phyloP scores from a whole-genome alignment of 2,113 vertebrate species.

The Abramis brama region DNA sequence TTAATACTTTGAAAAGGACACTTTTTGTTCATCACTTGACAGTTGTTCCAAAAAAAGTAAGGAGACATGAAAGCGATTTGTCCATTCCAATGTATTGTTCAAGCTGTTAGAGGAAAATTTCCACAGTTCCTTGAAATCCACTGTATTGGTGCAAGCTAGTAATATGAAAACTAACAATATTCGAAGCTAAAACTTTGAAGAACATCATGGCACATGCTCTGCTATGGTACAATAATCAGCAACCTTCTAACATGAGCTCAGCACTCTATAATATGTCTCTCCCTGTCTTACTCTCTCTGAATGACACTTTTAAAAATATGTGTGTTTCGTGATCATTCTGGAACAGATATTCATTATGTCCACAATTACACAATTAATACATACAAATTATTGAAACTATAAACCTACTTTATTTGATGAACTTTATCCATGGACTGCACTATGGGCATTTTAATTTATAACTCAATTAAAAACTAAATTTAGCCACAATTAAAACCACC shows the following conservation, averaged over 20 bases:
- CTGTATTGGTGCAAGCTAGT: background rate
- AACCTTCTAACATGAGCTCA: background rate
- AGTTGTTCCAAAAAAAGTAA: background rate
- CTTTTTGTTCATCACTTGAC: slow-evolving; percentile 14
- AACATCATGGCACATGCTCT: background rate
- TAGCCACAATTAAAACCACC: too few species aligned
- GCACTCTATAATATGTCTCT: background rate
- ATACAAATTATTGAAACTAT: too few species aligned
- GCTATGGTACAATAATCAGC: background rate
- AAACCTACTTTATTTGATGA: too few species aligned
- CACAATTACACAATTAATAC: background rate
- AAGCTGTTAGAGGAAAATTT: background rate
- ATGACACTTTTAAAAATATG: background rate
- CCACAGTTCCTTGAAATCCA: background rate
- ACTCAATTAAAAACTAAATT: too few species aligned
- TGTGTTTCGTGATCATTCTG: background rate
- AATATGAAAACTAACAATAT: background rate
- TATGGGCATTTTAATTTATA: too few species aligned
- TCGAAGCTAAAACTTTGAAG: background rate
- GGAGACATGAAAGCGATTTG: background rate
- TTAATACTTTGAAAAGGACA: slow-evolving; percentile 48
- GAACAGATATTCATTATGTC: background rate
- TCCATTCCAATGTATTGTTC: slow-evolving; percentile 4
- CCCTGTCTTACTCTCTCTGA: background rate
- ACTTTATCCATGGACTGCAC: too few species aligned